These are phyloP conservation scores for Ichneumoninae sp. DNA, from an alignment of 2,888 invertebrate species.

Conservation along the genomic window DNA sequence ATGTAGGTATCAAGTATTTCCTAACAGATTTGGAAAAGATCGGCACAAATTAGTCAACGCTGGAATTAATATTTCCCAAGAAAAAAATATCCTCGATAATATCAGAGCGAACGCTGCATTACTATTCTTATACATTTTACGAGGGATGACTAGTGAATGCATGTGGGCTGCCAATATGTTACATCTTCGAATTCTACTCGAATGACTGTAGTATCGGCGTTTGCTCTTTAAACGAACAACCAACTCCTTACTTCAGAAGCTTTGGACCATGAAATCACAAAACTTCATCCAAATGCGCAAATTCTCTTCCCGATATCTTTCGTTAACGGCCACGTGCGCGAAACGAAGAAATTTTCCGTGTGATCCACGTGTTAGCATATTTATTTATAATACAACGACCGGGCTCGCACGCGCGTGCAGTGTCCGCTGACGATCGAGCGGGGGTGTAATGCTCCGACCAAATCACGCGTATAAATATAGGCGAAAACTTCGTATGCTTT, in stretches of 20 bases:
- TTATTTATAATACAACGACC: slow-evolving; percentile 48
- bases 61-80: too few relatives aligned
- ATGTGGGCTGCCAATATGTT: not conserved
- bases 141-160: not conserved
- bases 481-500: slow-evolving; percentile 17
- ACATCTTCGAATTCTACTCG: too few relatives aligned
- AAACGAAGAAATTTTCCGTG: not conserved
- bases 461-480: slow-evolving; percentile 51
- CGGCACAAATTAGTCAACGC: too few relatives aligned
- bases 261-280: not conserved
- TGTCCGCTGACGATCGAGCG: slow-evolving; percentile 29
- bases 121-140: not conserved
- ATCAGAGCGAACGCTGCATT: too few relatives aligned
- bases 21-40: too few relatives aligned
- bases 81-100: too few relatives aligned
- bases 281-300: slow-evolving; percentile 23
- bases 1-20: too few relatives aligned
- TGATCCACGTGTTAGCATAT: not conserved
- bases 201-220: not conserved
- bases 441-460: slow-evolving; percentile 8
- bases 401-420: slow-evolving; percentile 8
- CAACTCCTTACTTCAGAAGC: not conserved
- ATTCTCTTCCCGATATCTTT: slow-evolving; percentile 19
- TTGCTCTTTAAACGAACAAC: not conserved
- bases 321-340: slow-evolving; percentile 29